Evolutionary conservation across 2,113 vertebrate species (phyloP), one percentile per base, ranked within the genome.

Genomic region (Hucho hucho): DNA sequence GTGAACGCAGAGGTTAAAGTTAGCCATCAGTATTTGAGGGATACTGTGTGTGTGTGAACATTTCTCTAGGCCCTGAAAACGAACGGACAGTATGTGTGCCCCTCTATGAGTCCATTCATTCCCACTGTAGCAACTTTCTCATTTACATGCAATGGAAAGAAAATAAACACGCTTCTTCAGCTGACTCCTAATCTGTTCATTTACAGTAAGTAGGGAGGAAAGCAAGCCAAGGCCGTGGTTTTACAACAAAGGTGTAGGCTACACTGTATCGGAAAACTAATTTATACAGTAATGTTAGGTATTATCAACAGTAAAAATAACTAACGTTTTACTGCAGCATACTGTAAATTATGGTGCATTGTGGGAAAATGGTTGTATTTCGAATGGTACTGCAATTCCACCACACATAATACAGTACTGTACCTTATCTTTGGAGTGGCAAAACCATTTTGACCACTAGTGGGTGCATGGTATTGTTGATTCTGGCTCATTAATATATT

Each of bases 61-160:
- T 87, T 83, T 81, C 79, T 82, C 87, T 74, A 73, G 85, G 85
- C 84, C 84, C 79, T 87, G n/a, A 86, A 87, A 90, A 89, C 49
- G 49, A 49, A 49, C 3, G 47, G 47, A 90, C 86, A 79, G 86
- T 90, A 81, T 83, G 74, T 83, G 47, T 49, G 47, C 47, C 75
- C 82, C 82, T 93, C 84, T 92, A 88, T 89, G 87, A 80, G 75
- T 79, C 84, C 84, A 90, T 93, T 93, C 90, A 92, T 90, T 70
- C 49, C 89, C 46, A 14, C 28, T 2, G 4, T 28, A 70, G 71
- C 56, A 58, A 77, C 78, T 77, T 81, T 87, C 13, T 90, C 87
- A 92, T 93, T 91, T 92, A 88, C 90, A 92, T 93, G 88, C 86
- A 92, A 92, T 92, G 90, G 86, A 88, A 91, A 87, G 83, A 90